Percentiles rank a stretch among this genome's conserved stretches.
These are phyloP conservation scores for Cancer borealis DNA, from an alignment of 2,888 invertebrate species.

Conservation along the genomic window DNA sequence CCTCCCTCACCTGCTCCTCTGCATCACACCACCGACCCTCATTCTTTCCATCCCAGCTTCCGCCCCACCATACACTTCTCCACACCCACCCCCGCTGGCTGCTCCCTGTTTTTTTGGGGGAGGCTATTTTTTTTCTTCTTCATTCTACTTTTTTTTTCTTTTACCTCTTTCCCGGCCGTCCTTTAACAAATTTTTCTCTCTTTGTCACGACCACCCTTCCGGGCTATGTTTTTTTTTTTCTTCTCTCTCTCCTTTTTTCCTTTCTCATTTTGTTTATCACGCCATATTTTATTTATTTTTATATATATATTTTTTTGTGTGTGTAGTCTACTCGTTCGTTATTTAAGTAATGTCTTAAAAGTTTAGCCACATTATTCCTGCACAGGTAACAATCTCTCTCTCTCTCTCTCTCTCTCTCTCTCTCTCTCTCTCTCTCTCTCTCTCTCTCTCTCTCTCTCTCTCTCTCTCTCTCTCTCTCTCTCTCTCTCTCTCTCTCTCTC, in stretches of 20 bases:
- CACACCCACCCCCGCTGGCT: background rate
- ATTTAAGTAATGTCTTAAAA: background rate
- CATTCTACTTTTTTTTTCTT: background rate
- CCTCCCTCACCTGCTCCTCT: conserved; percentile 23
- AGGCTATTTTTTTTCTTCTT: background rate
- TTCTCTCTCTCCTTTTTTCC: background rate
- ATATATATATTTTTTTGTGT: background rate
- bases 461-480: conserved; percentile 26
- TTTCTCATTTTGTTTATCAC: background rate
- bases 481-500: conserved; percentile 16
- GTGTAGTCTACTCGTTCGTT: background rate
- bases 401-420: background rate
- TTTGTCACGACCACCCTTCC: background rate
- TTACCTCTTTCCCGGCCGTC: background rate
- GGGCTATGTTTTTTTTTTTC: background rate
- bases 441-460: conserved; percentile 20
- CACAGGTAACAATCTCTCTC: background rate
- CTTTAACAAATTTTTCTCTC: background rate
- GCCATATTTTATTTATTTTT: background rate
- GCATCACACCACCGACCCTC: background rate
- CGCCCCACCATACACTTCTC: conserved; percentile 26
- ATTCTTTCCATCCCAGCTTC: background rate
- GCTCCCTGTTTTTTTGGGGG: background rate
- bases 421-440: background rate
- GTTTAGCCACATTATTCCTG: background rate